These are phyloP conservation scores for Celastrina argiolus DNA, from an alignment of 2,888 invertebrate species.

Conservation along the genomic window DNA sequence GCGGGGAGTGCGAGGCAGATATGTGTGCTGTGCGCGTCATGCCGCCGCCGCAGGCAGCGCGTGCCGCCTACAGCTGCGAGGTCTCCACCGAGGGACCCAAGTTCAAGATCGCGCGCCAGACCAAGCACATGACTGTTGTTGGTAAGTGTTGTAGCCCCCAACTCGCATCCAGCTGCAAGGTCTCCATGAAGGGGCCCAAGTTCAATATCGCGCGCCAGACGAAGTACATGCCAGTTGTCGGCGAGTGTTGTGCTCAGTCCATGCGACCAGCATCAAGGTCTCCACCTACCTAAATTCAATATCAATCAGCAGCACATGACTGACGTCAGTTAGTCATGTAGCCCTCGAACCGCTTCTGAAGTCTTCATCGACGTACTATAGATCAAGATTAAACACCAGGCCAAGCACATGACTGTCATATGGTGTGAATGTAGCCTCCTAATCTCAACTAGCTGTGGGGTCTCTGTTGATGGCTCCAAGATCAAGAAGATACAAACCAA, in stretches of 20 bases:
- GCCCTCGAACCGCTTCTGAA: conserved; percentile 57
- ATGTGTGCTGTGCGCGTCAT: conserved; percentile 63
- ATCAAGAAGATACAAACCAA: too few species aligned
- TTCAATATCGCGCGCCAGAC: too few species aligned
- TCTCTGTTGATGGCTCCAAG: too few species aligned
- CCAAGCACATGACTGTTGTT: conserved; percentile 71
- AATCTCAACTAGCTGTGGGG: too few species aligned
- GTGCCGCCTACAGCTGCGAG: conserved; percentile 67
- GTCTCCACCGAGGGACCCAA: conserved; percentile 69
- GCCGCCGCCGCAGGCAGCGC: conserved; percentile 61
- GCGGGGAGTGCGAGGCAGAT: conserved; percentile 58
- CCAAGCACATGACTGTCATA: conserved; percentile 72
- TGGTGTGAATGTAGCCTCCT: conserved; percentile 45
- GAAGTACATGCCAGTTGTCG: too few species aligned
- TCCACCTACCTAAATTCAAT: too few species aligned
- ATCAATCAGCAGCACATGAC: too few species aligned
- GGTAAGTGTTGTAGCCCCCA: conserved; percentile 48
- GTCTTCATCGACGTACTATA: conserved; percentile 69
- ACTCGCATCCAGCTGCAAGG: neutral
- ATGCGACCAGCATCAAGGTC: too few species aligned
- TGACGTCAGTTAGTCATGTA: conserved; percentile 50
- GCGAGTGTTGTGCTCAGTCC: too few species aligned
- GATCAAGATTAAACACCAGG: conserved; percentile 65
- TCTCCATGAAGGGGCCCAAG: neutral
- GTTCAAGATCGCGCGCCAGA: conserved; percentile 66